These are phyloP conservation scores for Sphyrna mokarran DNA, from an alignment of 2,113 vertebrate species.

Conservation along the genomic window DNA sequence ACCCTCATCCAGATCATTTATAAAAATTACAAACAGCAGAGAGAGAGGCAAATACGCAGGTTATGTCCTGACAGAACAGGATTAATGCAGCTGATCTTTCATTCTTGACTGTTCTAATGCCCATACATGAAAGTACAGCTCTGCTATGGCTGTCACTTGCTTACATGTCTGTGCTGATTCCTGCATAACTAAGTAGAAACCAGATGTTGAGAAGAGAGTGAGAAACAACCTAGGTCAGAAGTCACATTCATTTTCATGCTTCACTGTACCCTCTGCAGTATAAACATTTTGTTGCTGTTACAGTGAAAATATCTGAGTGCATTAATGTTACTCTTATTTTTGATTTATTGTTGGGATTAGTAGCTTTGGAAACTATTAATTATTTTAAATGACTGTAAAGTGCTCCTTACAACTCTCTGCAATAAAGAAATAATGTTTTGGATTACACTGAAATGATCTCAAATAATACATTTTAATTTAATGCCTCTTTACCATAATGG, in stretches of 20 bases:
- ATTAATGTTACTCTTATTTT: too few species aligned
- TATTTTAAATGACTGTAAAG: neutral
- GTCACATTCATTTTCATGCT: neutral
- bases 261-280: neutral
- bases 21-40: too few species aligned
- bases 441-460: neutral
- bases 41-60: too few species aligned
- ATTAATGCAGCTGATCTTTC: too few species aligned
- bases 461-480: neutral
- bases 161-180: neutral
- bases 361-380: neutral
- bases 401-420: neutral
- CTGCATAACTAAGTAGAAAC: neutral
- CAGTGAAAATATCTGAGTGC: neutral
- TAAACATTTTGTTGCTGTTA: neutral
- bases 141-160: neutral
- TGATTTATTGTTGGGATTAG: neutral
- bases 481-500: too few species aligned
- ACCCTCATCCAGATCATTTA: too few species aligned
- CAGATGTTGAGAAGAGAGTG: neutral
- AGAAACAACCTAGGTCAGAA: neutral
- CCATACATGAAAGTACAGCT: neutral
- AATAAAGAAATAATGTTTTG: neutral
- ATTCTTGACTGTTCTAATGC: too few species aligned
- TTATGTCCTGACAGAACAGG: too few species aligned